These are phyloP conservation scores for Himalopsyche phryganea DNA, from an alignment of 1,140 invertebrate genomes.

Conservation along the genomic window DNA sequence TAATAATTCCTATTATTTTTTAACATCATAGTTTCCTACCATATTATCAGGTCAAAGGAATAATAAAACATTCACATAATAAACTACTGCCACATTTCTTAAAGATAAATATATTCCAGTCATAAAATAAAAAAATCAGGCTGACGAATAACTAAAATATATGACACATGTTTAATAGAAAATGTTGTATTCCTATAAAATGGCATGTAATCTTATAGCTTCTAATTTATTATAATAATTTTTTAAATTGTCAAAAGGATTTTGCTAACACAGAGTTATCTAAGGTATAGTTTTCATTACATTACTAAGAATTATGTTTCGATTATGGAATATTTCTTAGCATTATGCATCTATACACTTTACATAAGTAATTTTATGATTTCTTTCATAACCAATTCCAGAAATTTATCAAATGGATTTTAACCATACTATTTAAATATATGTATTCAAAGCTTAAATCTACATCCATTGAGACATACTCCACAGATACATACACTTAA, in stretches of 20 bases:
- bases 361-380: conserved; percentile 16
- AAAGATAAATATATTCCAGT: conserved; percentile 8
- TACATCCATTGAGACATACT: conserved; percentile 14
- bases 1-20: conserved; percentile 30
- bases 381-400: conserved; percentile 28
- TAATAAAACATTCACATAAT: conserved; percentile 5
- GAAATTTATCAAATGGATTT: conserved; percentile 22
- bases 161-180: conserved; percentile 22
- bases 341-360: conserved; percentile 24
- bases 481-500: conserved; percentile 21
- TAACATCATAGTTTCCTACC: conserved; percentile 27
- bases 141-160: neutral
- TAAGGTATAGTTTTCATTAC: neutral
- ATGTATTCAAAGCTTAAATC: neutral
- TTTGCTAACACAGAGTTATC: neutral
- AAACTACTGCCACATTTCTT: conserved; percentile 27
- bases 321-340: conserved; percentile 27
- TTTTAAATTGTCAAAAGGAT: neutral
- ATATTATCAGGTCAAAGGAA: conserved; percentile 33
- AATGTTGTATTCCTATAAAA: conserved; percentile 13
- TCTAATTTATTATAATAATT: conserved; percentile 1
- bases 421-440: conserved; percentile 26
- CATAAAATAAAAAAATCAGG: conserved; percentile 15
- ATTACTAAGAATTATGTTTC: conserved; percentile 15
- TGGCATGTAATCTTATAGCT: conserved; percentile 14